Conservation (phyloP, 2,113 vertebrate species). For the Chaetodon trifascialis region DNA sequence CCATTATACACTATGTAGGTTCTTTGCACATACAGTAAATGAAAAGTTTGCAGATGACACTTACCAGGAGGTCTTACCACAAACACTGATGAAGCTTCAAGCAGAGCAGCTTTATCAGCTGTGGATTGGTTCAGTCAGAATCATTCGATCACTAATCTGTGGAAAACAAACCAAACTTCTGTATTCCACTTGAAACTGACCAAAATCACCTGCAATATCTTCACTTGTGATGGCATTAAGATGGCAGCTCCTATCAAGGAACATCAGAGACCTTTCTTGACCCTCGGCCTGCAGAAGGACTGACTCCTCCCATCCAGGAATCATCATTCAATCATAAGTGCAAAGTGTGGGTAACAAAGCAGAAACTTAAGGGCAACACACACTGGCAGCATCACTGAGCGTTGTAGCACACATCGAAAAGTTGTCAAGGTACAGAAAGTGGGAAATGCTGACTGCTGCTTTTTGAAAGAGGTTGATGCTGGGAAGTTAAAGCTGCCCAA, state of each 20-base stretch:
- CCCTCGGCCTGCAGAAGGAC: background rate
- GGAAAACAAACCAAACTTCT: background rate
- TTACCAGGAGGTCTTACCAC: background rate
- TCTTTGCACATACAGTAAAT: background rate
- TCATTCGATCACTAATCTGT: background rate
- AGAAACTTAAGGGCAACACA: too few relatives aligned
- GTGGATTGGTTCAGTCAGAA: background rate
- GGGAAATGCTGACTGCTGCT: background rate
- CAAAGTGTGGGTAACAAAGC: too few relatives aligned
- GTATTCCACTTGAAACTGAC: background rate
- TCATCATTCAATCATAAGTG: background rate
- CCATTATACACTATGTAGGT: too few relatives aligned
- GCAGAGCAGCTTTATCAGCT: background rate
- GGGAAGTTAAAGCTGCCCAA: background rate
- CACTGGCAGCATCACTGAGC: background rate
- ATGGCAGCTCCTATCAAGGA: conserved; percentile 1
- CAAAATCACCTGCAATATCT: background rate
- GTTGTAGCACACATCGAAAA: background rate
- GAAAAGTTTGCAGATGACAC: background rate
- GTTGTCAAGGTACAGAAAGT: background rate
- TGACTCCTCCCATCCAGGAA: background rate
- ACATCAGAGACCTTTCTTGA: conserved; percentile 14
- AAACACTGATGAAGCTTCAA: background rate
- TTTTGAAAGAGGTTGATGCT: background rate
- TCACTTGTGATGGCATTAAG: background rate